Base-by-base conservation (phyloP, 1,140 invertebrate species). In the Leucophenga varia region DNA sequence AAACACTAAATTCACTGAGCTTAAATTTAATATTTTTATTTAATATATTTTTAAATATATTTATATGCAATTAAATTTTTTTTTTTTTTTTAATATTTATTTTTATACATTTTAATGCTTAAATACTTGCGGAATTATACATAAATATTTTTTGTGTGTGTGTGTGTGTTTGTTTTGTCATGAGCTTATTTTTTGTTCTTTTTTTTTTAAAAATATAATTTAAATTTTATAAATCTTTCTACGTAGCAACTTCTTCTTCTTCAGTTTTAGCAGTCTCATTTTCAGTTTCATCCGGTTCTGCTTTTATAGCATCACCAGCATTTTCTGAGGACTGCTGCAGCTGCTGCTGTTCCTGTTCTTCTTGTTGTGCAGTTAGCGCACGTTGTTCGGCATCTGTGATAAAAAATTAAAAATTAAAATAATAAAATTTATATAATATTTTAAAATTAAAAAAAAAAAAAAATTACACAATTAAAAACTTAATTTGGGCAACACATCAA, bases 351-450 rank as follows among this genome's bases (percentile, higher is more conserved):
- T n/a, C 17, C 17, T 37, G 13, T 17, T 37, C 35, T 19, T 37
- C 35, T 37, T 37, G 35, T 6, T 12, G 63, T 18, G 63, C 57
- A 43, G 53, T 59, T 54, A 67, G 22, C 10, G 63, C 63, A 3
- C 63, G 64, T 10, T 56, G 56, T 47, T 67, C 64, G 25, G 63
- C 63, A 67, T 67, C 63, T 67, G 56, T 3, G 18, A 10, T 16
- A 17, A 12, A n/a, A 19, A 14, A 36, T 14, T 8, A 35, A n/a
- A 45, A 50, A 14, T 38, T 2, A 44, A 9, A 45, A 40, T 45
- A 31, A 39, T 13, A 38, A n/a, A n/a, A n/a, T n/a, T n/a, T 40
- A 14, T 34, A 12, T 21, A 18, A n/a, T 47, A 12, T 40, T 19
- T 13, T 37, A 17, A 14, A 3, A n/a, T n/a, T n/a, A n/a, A n/a